A percentile compares a stretch with the other conserved stretches of the same genome.
These are phyloP conservation scores for Holotrichia oblita DNA, from an alignment of 1,140 invertebrate genomes.

Conservation along the genomic window DNA sequence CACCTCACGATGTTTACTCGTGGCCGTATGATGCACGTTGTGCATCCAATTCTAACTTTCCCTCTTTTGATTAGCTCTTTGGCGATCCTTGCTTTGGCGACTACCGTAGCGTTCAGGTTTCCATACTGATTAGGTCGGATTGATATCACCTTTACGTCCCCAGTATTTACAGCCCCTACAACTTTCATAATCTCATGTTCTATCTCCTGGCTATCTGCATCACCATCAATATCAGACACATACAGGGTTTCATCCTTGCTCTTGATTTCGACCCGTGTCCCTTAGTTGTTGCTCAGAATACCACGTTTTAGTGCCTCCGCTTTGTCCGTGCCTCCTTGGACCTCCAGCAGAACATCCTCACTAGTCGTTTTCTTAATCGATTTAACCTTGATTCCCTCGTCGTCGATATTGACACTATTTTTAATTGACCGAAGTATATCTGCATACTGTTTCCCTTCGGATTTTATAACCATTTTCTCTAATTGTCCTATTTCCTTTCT, in stretches of 20 bases:
- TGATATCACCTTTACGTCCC: slow-evolving; percentile 6
- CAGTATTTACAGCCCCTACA: background rate
- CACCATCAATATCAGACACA: slow-evolving; percentile 11
- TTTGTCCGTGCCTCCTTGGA: background rate
- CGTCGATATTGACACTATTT: slow-evolving; percentile 13
- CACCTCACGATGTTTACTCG: slow-evolving; percentile 24
- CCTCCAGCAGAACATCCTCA: background rate
- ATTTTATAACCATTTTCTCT: too few relatives aligned
- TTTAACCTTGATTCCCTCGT: slow-evolving; percentile 7
- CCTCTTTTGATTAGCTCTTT: slow-evolving; percentile 24
- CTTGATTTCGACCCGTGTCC: background rate
- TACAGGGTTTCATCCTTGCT: slow-evolving; percentile 33
- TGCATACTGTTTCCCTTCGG: background rate
- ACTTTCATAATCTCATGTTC: slow-evolving; percentile 19
- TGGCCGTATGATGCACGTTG: slow-evolving; percentile 8
- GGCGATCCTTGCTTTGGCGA: background rate
- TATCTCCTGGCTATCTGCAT: slow-evolving; percentile 2
- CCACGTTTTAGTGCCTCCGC: slow-evolving; percentile 12
- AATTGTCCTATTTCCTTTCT: too few relatives aligned
- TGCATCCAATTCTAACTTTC: slow-evolving; percentile 9
- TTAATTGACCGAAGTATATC: slow-evolving; percentile 14
- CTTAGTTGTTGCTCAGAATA: background rate
- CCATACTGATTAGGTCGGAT: slow-evolving; percentile 21
- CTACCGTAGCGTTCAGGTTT: slow-evolving; percentile 36
- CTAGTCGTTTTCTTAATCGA: background rate